Conservation (phyloP, 2,113 vertebrate species). For the Chrysochloris asiatica region DNA sequence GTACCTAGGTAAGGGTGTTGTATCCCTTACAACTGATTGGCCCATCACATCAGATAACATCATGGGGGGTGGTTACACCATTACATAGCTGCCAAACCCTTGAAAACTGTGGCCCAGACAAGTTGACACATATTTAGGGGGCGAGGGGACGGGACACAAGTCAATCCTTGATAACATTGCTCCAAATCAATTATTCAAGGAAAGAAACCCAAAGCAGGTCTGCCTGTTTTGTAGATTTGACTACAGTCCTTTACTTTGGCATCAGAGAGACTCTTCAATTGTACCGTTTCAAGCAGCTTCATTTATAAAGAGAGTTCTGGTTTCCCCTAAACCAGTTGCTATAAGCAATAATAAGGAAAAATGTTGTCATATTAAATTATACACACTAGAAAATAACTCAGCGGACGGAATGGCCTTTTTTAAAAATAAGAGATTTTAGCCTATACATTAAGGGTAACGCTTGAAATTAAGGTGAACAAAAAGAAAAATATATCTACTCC, state of each 20-base stretch:
- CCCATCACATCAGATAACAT: background rate
- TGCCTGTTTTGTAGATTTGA: background rate
- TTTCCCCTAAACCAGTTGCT: background rate
- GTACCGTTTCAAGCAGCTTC: background rate
- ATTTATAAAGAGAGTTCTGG: background rate
- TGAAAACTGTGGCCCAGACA: background rate
- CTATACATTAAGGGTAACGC: background rate
- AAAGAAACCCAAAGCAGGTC: constrained; percentile 9
- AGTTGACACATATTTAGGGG: background rate
- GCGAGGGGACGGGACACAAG: too few species aligned
- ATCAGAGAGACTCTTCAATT: background rate
- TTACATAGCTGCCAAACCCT: background rate
- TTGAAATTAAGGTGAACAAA: background rate
- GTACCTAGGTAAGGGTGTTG: background rate
- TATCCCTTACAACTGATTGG: background rate
- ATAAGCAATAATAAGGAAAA: constrained; percentile 20
- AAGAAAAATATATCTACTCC: background rate
- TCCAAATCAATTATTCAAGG: background rate
- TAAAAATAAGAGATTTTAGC: background rate
- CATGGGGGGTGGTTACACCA: background rate
- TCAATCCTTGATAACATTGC: too few species aligned
- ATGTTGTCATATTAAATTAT: background rate
- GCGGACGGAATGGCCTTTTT: background rate
- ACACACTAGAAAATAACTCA: constrained; percentile 7
- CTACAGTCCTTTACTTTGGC: background rate